Conservation (phyloP, 2,888 invertebrate species). For the Dromius quadrimaculatus region DNA sequence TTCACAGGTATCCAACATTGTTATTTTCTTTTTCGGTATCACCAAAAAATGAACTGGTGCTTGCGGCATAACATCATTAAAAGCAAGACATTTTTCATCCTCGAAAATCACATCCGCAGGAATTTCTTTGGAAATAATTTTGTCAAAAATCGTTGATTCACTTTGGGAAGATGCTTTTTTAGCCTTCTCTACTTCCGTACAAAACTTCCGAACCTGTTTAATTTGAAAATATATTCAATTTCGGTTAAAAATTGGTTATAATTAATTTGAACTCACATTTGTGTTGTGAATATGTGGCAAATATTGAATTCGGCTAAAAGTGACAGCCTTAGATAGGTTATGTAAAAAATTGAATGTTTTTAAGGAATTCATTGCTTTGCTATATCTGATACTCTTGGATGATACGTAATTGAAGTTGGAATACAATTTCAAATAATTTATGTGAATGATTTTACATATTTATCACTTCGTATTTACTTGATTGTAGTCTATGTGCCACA, state of each 20-base stretch:
- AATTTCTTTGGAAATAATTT: constrained; percentile 82
- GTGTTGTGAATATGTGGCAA: background rate
- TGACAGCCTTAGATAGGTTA: background rate
- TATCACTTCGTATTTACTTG: too few relatives aligned
- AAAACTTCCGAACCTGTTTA: constrained; percentile 15
- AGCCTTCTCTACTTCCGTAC: constrained; percentile 64
- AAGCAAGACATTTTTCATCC: constrained; percentile 84
- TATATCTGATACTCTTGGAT: too few relatives aligned
- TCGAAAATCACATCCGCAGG: constrained; percentile 86
- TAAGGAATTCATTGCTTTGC: constrained; percentile 3
- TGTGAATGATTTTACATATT: too few relatives aligned
- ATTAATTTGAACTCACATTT: background rate
- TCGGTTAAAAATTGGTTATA: background rate
- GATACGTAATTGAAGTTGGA: too few relatives aligned
- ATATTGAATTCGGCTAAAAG: background rate
- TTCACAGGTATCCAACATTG: constrained; percentile 73
- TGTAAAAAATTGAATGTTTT: background rate
- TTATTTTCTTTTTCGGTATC: constrained; percentile 81
- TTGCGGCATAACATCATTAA: constrained; percentile 83
- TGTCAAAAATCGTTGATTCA: constrained; percentile 79
- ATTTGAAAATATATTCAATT: background rate
- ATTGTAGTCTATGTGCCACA: too few relatives aligned
- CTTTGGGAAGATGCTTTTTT: constrained; percentile 60
- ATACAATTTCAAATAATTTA: too few relatives aligned
- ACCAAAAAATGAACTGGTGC: constrained; percentile 89